Percentiles rank a stretch among this genome's conserved stretches.
phyloP scores from a whole-genome alignment of 2,113 vertebrate genomes.

The Corythaixoides concolor region DNA sequence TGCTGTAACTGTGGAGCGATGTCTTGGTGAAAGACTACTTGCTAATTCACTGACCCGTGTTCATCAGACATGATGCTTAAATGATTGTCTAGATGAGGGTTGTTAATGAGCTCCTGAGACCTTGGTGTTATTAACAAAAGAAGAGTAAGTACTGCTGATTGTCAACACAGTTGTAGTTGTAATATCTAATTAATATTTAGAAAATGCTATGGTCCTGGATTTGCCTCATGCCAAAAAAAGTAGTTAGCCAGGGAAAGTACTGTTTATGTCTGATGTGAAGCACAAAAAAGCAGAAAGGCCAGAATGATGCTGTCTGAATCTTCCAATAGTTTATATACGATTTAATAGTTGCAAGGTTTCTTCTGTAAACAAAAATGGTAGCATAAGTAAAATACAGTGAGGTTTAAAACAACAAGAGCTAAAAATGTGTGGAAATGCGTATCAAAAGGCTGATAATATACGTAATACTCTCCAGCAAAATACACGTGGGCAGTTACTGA shows the following conservation, averaged over 20 bases:
- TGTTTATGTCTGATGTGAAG: neutral
- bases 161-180: neutral
- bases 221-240: conserved; percentile 19
- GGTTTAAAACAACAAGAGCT: neutral
- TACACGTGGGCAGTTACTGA: neutral
- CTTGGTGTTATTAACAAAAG: neutral
- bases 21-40: neutral
- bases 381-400: neutral
- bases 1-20: neutral
- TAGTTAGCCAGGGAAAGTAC: neutral
- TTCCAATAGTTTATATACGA: neutral
- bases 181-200: conserved; percentile 1
- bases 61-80: conserved; percentile 7
- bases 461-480: neutral
- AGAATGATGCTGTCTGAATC: neutral
- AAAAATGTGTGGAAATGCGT: neutral
- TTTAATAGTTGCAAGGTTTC: neutral
- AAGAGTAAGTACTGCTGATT: neutral
- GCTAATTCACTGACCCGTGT: conserved; percentile 14
- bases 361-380: neutral
- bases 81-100: neutral
- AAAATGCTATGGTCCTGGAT: neutral
- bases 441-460: neutral
- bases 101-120: conserved; percentile 9
- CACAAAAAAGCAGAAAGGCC: neutral